Evolutionary conservation across 23 tunicate species (phyloP).

Genomic region (Ciona savignyi): DNA sequence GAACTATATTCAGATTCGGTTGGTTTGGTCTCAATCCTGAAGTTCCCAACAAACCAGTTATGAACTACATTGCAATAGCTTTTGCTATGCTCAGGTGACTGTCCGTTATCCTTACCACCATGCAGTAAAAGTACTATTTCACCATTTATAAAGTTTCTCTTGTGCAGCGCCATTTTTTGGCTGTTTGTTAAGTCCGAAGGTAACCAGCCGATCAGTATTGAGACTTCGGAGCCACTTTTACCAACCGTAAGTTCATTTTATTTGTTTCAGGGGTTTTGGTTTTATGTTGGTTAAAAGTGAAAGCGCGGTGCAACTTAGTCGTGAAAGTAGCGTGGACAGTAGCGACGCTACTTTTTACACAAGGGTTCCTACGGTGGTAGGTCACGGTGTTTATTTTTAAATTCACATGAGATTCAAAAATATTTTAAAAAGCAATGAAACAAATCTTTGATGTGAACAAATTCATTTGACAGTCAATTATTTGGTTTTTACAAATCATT

Average conservation of each 20-base stretch:
- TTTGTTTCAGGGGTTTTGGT: constrained; percentile 9
- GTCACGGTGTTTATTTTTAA: too few species aligned
- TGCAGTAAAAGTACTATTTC: neutral
- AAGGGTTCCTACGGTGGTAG: neutral
- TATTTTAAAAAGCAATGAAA: too few species aligned
- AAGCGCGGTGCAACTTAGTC: too few species aligned
- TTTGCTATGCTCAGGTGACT: constrained; percentile 63
- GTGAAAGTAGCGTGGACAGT: too few species aligned
- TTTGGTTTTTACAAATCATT: too few species aligned
- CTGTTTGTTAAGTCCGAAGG: constrained; percentile 71
- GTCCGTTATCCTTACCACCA: neutral
- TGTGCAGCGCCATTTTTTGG: constrained; percentile 66
- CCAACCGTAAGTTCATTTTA: neutral
- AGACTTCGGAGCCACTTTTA: neutral
- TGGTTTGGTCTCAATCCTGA: constrained; percentile 68
- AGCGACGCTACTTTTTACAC: neutral
- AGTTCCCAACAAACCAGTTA: constrained; percentile 23
- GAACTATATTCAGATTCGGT: constrained; percentile 39
- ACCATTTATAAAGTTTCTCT: neutral
- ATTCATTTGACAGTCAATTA: too few species aligned
- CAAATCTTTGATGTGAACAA: too few species aligned
- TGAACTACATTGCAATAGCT: constrained; percentile 52
- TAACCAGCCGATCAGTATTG: too few species aligned
- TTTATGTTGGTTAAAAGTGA: constrained; percentile 16
- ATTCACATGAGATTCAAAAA: too few species aligned